Percentiles rank a stretch among this genome's conserved stretches.
Conservation (phyloP, 53 echinoderm and acorn worm genomes). For the Patiria pectinifera region DNA sequence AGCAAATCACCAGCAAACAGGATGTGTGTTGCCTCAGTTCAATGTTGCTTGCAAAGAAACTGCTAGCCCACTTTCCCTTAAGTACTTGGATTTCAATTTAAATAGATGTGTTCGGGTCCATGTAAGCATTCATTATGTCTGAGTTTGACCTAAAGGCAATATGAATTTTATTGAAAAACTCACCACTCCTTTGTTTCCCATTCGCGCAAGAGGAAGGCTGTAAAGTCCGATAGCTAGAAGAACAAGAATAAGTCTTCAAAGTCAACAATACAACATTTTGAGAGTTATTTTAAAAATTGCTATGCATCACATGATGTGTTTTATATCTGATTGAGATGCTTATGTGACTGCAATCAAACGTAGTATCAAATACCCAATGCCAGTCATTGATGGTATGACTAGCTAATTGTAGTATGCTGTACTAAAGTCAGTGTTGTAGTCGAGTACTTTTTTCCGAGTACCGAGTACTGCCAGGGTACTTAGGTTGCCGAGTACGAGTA, state of each 20-base stretch:
- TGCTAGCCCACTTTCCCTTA: no score
- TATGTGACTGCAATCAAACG: no score
- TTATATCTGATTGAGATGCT: not conserved
- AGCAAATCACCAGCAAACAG: not conserved
- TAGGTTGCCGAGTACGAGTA: no score
- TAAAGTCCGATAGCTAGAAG: slow-evolving; percentile 88
- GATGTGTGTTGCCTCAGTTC: not conserved
- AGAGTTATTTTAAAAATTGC: not conserved
- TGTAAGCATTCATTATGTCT: no score
- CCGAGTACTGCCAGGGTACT: no score
- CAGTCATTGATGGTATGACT: no score
- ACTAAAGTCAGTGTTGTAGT: no score
- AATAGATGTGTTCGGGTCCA: not conserved
- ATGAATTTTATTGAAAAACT: slow-evolving; percentile 21
- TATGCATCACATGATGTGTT: not conserved
- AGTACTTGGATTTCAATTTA: not conserved
- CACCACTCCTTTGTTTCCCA: slow-evolving; percentile 88
- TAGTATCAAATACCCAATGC: no score
- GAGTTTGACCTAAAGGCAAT: not conserved
- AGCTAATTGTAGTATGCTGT: no score
- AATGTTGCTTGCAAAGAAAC: no score
- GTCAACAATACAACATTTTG: no score
- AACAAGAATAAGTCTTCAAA: not conserved
- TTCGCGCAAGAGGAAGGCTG: slow-evolving; percentile 79
- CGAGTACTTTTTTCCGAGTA: no score